Evolutionary conservation across 2,113 vertebrate species (phyloP), one percentile per base, ranked within the genome.

Genomic region (Mus pahari): DNA sequence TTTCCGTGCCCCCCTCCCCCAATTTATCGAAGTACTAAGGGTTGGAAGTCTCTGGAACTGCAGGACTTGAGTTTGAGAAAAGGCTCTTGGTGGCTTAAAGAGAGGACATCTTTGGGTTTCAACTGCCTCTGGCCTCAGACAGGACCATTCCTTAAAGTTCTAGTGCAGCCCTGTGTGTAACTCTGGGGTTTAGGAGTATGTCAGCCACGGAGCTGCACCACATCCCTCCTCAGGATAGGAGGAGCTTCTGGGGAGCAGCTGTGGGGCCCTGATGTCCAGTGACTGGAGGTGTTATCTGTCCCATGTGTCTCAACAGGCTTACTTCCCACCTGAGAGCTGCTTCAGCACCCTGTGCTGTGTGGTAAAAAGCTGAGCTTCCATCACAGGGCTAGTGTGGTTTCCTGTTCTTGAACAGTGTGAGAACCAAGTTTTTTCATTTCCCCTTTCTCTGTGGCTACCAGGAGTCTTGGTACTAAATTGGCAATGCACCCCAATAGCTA

Each of bases 371-470:
- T 66, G 75, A 60, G 74, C 39, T 87, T 50, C 20, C 7, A 5
- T 14, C 36, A 6, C 42, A 86, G 64, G 64, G 8, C 24, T 71
- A 83, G 4, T 58, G 12, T 20, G 81, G 22, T 70, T 53, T 66
- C 84, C 50, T 48, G 39, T 24, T 94, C 70, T 78, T 26, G 20
- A 89, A 50, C 14, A 22, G 31, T 24, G 48, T 24, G 48, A 53
- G 53, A 75, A 95, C 73, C 39, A 45, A 73, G 45, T 60, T 16
- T 53, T 28, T 70, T 58, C 50, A 4, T 75, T 94, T 95, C 28
- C 71, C 84, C 70, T 92, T 92, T 91, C 82, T 62, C 92, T 39
- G 70, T 11, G 45, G 42, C 93, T 14, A 14, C 86, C 9, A 64
- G 86, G 84, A 92, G 70, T 94, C 92, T 94, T 45, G 26, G 14